Percentiles rank a stretch among this genome's conserved stretches.
phyloP scores from a whole-genome alignment of 2,888 invertebrate species.

The Vesta saturnalis region DNA sequence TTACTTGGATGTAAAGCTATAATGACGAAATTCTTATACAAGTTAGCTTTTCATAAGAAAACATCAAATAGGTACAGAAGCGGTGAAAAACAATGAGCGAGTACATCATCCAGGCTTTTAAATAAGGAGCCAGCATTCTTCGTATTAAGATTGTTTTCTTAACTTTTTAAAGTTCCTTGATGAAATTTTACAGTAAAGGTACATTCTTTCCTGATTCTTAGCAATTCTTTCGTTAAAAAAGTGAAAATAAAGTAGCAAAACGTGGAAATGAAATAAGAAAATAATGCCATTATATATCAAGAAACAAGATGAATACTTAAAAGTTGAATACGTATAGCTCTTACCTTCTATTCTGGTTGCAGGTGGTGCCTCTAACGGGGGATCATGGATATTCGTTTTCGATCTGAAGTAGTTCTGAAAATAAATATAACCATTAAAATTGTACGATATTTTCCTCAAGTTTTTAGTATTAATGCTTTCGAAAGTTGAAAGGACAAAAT shows the following conservation, averaged over 20 bases:
- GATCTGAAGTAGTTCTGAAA: slow-evolving; percentile 54
- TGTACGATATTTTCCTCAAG: slow-evolving; percentile 9
- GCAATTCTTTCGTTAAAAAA: slow-evolving; percentile 46
- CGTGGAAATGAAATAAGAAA: slow-evolving; percentile 50
- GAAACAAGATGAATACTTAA: slow-evolving; percentile 14
- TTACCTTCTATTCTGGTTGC: slow-evolving; percentile 57
- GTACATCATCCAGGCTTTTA: slow-evolving; percentile 48
- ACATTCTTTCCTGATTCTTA: slow-evolving; percentile 53
- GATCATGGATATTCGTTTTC: slow-evolving; percentile 47
- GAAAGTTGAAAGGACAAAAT: slow-evolving; percentile 23
- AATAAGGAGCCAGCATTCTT: slow-evolving; percentile 55
- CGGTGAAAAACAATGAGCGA: slow-evolving; percentile 52
- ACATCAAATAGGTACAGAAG: slow-evolving; percentile 53
- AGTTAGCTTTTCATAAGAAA: slow-evolving; percentile 55
- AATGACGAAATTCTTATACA: slow-evolving; percentile 60
- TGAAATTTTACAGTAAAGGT: slow-evolving; percentile 56
- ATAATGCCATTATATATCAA: slow-evolving; percentile 44
- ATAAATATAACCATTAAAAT: slow-evolving; percentile 24
- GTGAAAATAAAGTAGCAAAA: slow-evolving; percentile 46
- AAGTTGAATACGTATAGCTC: slow-evolving; percentile 23
- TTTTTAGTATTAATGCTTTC: no score
- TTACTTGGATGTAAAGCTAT: slow-evolving; percentile 44
- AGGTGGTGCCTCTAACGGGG: slow-evolving; percentile 52
- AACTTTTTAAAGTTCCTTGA: slow-evolving; percentile 54
- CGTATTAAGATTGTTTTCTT: slow-evolving; percentile 57